Evolutionary conservation across 2,797 vertebrate species (phyloP).

Genomic region (Orientallactaga sibirica): DNA sequence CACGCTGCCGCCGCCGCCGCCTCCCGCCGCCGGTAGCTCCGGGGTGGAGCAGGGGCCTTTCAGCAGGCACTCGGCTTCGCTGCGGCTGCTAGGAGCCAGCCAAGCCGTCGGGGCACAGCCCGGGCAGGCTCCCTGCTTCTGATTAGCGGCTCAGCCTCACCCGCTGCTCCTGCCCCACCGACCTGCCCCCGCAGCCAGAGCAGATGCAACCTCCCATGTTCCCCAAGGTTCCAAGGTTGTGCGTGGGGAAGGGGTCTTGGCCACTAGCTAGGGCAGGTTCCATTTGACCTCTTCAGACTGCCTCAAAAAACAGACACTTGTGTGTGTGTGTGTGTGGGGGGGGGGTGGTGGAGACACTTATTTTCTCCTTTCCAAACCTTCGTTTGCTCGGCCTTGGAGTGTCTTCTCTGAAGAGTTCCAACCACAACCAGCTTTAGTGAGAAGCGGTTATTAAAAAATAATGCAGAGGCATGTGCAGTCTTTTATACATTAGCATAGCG

Average conservation of each 20-base stretch:
- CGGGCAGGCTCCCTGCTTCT: slow-evolving; percentile 71
- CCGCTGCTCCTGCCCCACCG: slow-evolving; percentile 41
- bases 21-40: slow-evolving; percentile 41
- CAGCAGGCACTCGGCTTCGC: slow-evolving; percentile 51
- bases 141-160: slow-evolving; percentile 66
- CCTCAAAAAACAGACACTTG: slow-evolving; percentile 31
- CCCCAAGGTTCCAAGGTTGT: slow-evolving; percentile 38
- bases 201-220: not conserved
- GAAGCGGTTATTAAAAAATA: slow-evolving; percentile 67
- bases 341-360: not conserved
- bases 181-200: slow-evolving; percentile 12
- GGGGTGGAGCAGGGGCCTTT: slow-evolving; percentile 72
- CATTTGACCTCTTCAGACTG: slow-evolving; percentile 44
- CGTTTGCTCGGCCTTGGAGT: not conserved
- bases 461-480: slow-evolving; percentile 40
- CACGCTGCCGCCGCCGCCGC: rapidly evolving
- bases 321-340: no score
- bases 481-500: slow-evolving; percentile 39
- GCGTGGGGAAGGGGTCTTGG: not conserved
- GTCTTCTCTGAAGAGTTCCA: slow-evolving; percentile 56
- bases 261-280: not conserved
- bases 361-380: slow-evolving; percentile 25
- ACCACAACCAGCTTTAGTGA: slow-evolving; percentile 48
- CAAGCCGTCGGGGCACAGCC: slow-evolving; percentile 52
- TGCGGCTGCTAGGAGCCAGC: slow-evolving; percentile 14